Conservation (phyloP, 2,888 invertebrate genomes). For the Trissonchulus sp. region DNA sequence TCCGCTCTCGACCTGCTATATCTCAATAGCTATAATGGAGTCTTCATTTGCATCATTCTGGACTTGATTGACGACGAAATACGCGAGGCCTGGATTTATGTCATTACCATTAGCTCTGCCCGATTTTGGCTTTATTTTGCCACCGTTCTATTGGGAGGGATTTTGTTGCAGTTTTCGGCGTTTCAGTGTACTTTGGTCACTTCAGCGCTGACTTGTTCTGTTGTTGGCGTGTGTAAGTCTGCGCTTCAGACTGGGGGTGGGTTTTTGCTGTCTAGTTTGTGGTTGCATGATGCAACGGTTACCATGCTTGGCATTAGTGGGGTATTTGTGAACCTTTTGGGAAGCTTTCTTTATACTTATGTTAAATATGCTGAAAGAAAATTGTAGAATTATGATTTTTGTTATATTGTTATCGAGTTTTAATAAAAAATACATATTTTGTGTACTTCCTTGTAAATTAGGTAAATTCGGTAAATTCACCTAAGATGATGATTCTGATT, state of each 20-base stretch:
- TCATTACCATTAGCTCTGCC: constrained; percentile 45
- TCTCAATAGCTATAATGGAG: constrained; percentile 47
- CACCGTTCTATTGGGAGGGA: constrained; percentile 31
- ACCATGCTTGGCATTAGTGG: constrained; percentile 41
- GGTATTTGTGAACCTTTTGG: constrained; percentile 30
- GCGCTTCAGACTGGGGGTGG: constrained; percentile 44
- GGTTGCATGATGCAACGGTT: constrained; percentile 46
- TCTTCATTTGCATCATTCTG: constrained; percentile 45
- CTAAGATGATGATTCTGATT: no score
- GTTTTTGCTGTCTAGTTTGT: constrained; percentile 42
- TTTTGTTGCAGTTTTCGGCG: constrained; percentile 37
- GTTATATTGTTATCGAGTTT: no score
- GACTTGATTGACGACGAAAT: constrained; percentile 49
- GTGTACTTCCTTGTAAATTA: no score
- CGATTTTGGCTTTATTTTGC: constrained; percentile 40
- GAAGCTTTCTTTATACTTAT: constrained; percentile 17
- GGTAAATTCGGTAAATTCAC: no score
- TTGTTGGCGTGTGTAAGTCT: constrained; percentile 42
- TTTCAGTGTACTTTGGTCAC: constrained; percentile 39
- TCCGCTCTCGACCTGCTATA: constrained; percentile 43
- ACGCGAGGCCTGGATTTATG: constrained; percentile 48
- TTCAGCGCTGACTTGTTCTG: constrained; percentile 41
- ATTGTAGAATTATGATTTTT: no score
- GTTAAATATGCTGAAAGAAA: no score
- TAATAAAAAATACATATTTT: no score